Conservation (phyloP, 2,797 vertebrate species). For the Sebastes flavidus region DNA sequence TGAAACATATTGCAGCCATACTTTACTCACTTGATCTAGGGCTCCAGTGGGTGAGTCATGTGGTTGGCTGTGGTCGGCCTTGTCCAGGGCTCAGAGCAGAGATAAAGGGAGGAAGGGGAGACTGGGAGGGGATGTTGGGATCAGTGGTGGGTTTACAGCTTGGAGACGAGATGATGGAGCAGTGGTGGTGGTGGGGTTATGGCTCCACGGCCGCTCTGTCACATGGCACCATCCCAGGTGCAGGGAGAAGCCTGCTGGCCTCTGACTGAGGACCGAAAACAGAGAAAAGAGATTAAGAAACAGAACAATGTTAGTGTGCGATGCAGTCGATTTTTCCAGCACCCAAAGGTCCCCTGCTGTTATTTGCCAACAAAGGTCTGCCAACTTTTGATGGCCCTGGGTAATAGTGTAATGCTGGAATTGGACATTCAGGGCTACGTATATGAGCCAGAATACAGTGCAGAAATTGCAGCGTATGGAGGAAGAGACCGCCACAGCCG, state of each 20-base stretch:
- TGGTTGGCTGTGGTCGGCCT: constrained; percentile 71
- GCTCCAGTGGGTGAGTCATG: constrained; percentile 77
- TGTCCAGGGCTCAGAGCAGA: constrained; percentile 60
- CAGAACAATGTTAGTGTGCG: neutral
- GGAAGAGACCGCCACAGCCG: no score
- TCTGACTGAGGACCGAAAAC: constrained; percentile 22
- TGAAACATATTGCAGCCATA: neutral
- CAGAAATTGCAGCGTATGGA: no score
- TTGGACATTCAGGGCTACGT: neutral
- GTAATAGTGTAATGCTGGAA: neutral
- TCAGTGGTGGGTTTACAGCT: constrained; percentile 37
- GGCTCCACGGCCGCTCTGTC: constrained; percentile 73
- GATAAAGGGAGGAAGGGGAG: constrained; percentile 22
- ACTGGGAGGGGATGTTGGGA: neutral
- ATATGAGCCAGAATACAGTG: neutral
- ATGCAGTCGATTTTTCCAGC: no score
- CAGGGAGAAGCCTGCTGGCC: constrained; percentile 59
- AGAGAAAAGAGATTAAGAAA: neutral
- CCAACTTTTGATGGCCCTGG: neutral
- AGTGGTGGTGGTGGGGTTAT: constrained; percentile 58
- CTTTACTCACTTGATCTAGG: constrained; percentile 77
- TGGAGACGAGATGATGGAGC: constrained; percentile 34
- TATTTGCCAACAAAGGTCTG: neutral
- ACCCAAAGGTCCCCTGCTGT: no score
- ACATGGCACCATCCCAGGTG: constrained; percentile 80